These are phyloP conservation scores for Pyrgus malvae DNA, from an alignment of 2,888 invertebrate genomes.

Conservation along the genomic window DNA sequence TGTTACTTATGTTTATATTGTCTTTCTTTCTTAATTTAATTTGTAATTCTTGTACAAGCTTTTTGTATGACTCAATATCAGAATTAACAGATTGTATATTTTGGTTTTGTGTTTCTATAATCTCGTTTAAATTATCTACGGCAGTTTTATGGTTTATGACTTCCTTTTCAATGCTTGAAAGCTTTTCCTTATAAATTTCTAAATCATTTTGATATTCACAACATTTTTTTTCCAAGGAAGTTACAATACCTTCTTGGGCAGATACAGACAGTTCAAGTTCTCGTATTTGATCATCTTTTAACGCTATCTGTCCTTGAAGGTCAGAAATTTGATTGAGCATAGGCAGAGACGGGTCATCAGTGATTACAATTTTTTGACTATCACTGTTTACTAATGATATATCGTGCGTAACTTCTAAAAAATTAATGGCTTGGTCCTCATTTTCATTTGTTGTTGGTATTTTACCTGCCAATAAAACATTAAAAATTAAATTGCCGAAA, in stretches of 20 bases:
- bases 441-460: neutral
- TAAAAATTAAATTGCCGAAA: neutral
- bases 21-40: constrained; percentile 51
- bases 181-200: constrained; percentile 47
- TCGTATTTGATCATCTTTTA: constrained; percentile 49
- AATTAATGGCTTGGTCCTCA: too few relatives aligned
- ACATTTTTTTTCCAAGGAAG: constrained; percentile 51
- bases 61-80: constrained; percentile 59
- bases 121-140: constrained; percentile 54
- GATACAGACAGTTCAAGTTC: constrained; percentile 54
- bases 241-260: constrained; percentile 51
- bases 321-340: constrained; percentile 42
- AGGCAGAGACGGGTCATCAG: constrained; percentile 34
- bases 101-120: constrained; percentile 54
- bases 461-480: neutral
- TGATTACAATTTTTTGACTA: constrained; percentile 49
- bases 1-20: constrained; percentile 45
- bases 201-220: constrained; percentile 48
- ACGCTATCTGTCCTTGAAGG: constrained; percentile 48
- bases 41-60: constrained; percentile 59
- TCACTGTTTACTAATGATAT: constrained; percentile 65
- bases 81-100: constrained; percentile 46
- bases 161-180: constrained; percentile 51
- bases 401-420: too few relatives aligned
- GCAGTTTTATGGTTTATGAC: constrained; percentile 53